Evolutionary conservation across 2,888 invertebrate species (phyloP).

Genomic region (Ctena decussata): DNA sequence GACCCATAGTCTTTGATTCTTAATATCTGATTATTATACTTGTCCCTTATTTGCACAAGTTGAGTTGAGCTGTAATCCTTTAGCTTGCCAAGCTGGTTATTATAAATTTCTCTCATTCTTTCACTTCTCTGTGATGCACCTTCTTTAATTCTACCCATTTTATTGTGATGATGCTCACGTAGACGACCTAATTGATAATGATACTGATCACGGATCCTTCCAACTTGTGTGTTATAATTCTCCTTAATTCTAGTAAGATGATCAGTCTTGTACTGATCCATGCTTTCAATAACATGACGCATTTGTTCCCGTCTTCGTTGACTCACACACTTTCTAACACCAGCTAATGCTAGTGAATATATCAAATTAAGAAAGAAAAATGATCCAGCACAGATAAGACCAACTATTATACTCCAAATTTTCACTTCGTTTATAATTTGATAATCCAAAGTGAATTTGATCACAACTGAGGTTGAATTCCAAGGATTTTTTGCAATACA

Average conservation of each 20-base stretch:
- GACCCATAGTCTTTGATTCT: conserved; percentile 98
- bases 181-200: conserved; percentile 90
- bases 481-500: conserved; percentile 95
- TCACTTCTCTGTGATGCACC: conserved; percentile 98
- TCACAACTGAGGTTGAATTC: conserved; percentile 92
- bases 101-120: conserved; percentile 97
- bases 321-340: conserved; percentile 77
- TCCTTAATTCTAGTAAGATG: conserved; percentile 82
- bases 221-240: conserved; percentile 82
- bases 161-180: conserved; percentile 91
- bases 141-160: conserved; percentile 94
- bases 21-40: conserved; percentile 97
- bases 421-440: conserved; percentile 94
- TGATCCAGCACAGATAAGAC: conserved; percentile 92
- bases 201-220: conserved; percentile 81
- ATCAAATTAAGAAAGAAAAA: conserved; percentile 94
- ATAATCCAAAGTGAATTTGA: conserved; percentile 91
- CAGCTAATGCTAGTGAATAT: conserved; percentile 90
- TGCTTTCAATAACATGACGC: conserved; percentile 87
- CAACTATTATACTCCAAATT: conserved; percentile 94
- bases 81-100: conserved; percentile 95
- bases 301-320: conserved; percentile 86
- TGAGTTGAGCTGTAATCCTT: conserved; percentile 97
- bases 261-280: conserved; percentile 83
- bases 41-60: conserved; percentile 97